Percentiles rank a stretch among this genome's conserved stretches.
phyloP scores from a whole-genome alignment of 1,140 invertebrate genomes.

The Temnothorax curvispinosus region DNA sequence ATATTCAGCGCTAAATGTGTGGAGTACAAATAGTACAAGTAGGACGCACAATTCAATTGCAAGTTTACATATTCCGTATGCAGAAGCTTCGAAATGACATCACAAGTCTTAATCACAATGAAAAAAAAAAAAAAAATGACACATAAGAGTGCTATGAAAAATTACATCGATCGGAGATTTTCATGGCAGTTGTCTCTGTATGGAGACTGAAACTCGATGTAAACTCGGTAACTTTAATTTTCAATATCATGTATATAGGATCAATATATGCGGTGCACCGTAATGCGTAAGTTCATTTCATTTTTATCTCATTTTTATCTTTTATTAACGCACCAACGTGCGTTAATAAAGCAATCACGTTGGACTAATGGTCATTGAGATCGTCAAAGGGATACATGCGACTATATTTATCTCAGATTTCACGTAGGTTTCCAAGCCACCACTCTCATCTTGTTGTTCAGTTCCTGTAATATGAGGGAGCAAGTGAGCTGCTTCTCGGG shows the following conservation, averaged over 20 bases:
- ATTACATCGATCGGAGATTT: constrained; percentile 12
- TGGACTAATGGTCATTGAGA: neutral
- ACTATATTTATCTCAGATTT: constrained; percentile 53
- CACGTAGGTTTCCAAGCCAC: constrained; percentile 89
- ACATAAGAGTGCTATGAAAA: neutral
- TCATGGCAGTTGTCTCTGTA: constrained; percentile 62
- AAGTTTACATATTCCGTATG: constrained; percentile 8
- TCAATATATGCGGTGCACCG: neutral
- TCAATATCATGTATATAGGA: neutral
- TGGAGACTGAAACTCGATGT: constrained; percentile 3
- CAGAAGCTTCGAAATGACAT: constrained; percentile 1
- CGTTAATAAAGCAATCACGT: neutral
- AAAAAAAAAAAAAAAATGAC: neutral
- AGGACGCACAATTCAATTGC: neutral
- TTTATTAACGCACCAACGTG: no score
- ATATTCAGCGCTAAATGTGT: constrained; percentile 1
- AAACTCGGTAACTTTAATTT: neutral
- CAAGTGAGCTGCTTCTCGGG: constrained; percentile 87
- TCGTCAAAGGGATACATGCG: neutral
- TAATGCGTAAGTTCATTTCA: neutral
- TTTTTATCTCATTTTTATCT: constrained; percentile 3
- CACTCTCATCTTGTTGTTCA: constrained; percentile 90
- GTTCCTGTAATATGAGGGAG: constrained; percentile 89
- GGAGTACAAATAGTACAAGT: neutral
- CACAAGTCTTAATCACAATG: constrained; percentile 22